These are phyloP conservation scores for Chroicocephalus ridibundus DNA, from an alignment of 2,113 vertebrate genomes.

Conservation along the genomic window DNA sequence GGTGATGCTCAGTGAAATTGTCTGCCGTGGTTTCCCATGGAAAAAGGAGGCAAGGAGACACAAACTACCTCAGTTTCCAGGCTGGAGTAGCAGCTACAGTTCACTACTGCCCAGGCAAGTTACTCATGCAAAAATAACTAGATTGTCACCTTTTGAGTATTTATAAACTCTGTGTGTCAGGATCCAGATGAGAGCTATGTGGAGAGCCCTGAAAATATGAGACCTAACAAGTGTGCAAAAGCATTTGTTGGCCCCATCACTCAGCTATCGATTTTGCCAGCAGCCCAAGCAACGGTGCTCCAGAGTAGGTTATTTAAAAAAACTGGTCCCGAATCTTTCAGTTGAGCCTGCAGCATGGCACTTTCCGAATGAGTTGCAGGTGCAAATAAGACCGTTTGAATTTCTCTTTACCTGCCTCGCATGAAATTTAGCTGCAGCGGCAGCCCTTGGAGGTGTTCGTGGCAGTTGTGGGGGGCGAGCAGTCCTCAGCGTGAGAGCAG, in stretches of 20 bases:
- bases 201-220: background rate
- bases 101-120: background rate
- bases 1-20: background rate
- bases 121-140: background rate
- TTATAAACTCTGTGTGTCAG: background rate
- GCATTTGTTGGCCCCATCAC: background rate
- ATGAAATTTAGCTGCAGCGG: background rate
- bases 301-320: background rate
- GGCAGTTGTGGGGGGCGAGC: background rate
- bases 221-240: background rate
- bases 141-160: background rate
- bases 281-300: background rate
- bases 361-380: background rate
- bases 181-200: background rate
- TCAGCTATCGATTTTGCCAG: background rate
- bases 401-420: background rate
- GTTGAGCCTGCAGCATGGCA: background rate
- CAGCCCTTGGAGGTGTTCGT: fast-evolving
- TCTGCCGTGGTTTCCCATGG: background rate
- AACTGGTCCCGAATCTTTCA: fast-evolving
- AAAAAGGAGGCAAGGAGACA: background rate
- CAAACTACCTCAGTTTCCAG: background rate
- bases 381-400: background rate
- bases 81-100: background rate
- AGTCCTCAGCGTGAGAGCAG: background rate